Evolutionary conservation across 1,140 invertebrate species (phyloP), one percentile per base, ranked within the genome.

Genomic region (Oncopodura yosiiana): DNA sequence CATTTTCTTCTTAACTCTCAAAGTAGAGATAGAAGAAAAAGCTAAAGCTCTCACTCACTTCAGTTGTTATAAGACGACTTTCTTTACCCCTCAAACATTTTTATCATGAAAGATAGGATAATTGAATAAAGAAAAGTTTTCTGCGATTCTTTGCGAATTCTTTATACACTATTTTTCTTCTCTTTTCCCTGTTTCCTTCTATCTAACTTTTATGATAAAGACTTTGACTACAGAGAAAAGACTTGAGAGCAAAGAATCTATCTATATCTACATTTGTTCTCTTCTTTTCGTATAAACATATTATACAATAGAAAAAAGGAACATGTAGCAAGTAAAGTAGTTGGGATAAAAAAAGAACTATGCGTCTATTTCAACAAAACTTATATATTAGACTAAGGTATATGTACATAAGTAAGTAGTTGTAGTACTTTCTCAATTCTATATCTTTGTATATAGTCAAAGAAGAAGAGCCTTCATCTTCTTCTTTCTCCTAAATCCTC

Each of bases 81-180:
- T 49, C 30, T 34, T 34, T 19, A 49, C 54, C 54, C 48, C 54
- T 56, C 54, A 58, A 58, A 58, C 56, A 58, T 60, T 60, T n/a
- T 56, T 60, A 60, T 60, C 58, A 56, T 60, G 49, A 57, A 50
- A 61, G 59, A 61, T 61, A 61, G 58, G 51, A 56, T 61, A 61
- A 61, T 61, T 61, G 59, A 61, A 61, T 61, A 55, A 60, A 56
- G 53, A 57, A 61, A 61, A 61, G 54, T 61, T 61, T 61, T 61
- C 44, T 61, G 53, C 59, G 41, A 61, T 57, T 57, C 53, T 51
- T 55, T 42, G 49, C 54, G 53, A 57, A 56, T 61, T 61, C 59
- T 61, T 61, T 56, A 52, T 55, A 44, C 56, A n/a, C n/a, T n/a
- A n/a, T n/a, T n/a, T n/a, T n/a, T n/a, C n/a, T n/a, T n/a, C n/a